phyloP scores from a whole-genome alignment of 2,797 vertebrate species.

The Pristis pectinata region DNA sequence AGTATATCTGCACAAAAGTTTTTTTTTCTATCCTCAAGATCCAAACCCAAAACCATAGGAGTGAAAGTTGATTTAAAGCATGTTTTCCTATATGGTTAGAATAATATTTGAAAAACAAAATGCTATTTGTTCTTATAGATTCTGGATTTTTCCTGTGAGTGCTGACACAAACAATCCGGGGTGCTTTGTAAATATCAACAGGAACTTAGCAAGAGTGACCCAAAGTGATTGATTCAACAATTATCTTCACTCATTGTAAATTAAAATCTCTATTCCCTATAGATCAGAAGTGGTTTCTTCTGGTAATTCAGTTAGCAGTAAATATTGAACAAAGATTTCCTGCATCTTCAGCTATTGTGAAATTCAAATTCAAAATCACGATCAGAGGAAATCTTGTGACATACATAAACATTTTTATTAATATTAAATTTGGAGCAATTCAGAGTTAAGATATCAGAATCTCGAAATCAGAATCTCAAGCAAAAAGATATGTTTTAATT shows the following conservation, averaged over 20 bases:
- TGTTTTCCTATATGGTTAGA: neutral
- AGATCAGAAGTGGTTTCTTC: neutral
- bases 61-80: neutral
- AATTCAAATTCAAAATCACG: neutral
- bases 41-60: too few relatives aligned
- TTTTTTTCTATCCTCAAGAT: too few relatives aligned
- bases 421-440: neutral
- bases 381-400: neutral
- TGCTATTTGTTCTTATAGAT: neutral
- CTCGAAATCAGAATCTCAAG: neutral
- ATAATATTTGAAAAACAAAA: neutral
- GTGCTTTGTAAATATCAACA: neutral
- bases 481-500: slow-evolving; percentile 41
- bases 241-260: neutral
- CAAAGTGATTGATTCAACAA: neutral
- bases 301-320: neutral
- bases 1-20: too few relatives aligned
- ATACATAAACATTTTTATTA: neutral
- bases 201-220: neutral
- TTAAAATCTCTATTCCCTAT: neutral
- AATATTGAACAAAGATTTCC: neutral
- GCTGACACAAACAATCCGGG: neutral
- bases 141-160: neutral
- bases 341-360: neutral
- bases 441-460: neutral